Percentiles rank a stretch among this genome's conserved stretches.
These are phyloP conservation scores for Drosophila birchii DNA, from an alignment of 2,888 invertebrate genomes.

Conservation along the genomic window DNA sequence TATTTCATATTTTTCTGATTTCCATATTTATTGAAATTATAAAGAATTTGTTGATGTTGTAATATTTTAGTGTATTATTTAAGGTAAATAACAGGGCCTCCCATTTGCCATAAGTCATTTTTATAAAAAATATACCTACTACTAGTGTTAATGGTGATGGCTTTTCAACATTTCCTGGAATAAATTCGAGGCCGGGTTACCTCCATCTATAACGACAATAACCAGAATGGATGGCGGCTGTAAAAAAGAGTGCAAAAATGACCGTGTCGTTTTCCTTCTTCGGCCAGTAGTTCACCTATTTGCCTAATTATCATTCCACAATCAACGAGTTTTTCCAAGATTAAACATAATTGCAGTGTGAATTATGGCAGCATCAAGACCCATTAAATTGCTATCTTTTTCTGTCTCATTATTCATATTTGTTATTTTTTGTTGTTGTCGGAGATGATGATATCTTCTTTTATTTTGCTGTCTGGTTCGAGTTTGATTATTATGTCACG, in stretches of 20 bases:
- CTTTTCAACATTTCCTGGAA: slow-evolving; percentile 3
- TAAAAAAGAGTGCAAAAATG: slow-evolving; percentile 36
- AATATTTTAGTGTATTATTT: not conserved
- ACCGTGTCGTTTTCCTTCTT: slow-evolving; percentile 12
- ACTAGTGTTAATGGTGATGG: slow-evolving; percentile 11
- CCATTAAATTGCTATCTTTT: slow-evolving; percentile 9
- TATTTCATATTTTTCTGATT: not conserved
- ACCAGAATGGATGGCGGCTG: slow-evolving; percentile 17
- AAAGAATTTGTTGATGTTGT: not conserved
- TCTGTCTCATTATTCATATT: slow-evolving; percentile 56
- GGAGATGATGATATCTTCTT: slow-evolving; percentile 7
- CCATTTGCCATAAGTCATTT: not conserved
- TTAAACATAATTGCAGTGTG: slow-evolving; percentile 46
- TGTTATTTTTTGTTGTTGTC: slow-evolving; percentile 4
- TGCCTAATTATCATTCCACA: slow-evolving; percentile 42
- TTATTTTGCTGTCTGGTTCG: slow-evolving; percentile 11
- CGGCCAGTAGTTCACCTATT: slow-evolving; percentile 21
- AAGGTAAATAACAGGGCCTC: not conserved
- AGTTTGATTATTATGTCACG: slow-evolving; percentile 68
- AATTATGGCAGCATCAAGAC: slow-evolving; percentile 33
- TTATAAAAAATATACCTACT: not conserved
- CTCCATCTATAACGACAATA: slow-evolving; percentile 38
- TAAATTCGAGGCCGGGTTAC: not conserved
- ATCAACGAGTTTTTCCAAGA: slow-evolving; percentile 48
- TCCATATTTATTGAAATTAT: not conserved